Percentiles rank a stretch among this genome's conserved stretches.
Conservation (phyloP, 2,797 vertebrate species). For the Macropodus opercularis region DNA sequence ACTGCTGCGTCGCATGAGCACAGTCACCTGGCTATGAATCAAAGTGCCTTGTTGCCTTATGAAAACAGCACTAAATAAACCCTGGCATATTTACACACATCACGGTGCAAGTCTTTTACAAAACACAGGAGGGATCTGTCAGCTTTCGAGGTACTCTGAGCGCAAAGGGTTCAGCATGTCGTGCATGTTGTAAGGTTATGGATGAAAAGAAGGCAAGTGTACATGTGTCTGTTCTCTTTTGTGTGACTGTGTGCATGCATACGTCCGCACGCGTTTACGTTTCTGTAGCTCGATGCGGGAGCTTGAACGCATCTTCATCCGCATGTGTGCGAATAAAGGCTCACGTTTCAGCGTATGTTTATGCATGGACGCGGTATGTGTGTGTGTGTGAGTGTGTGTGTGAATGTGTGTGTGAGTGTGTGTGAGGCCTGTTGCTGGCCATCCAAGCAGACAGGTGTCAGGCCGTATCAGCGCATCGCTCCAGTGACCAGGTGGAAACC, state of each 20-base stretch:
- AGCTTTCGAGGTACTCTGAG: conserved; percentile 53
- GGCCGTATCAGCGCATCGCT: conserved; percentile 69
- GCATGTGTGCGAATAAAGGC: conserved; percentile 27
- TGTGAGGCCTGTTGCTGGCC: conserved; percentile 72
- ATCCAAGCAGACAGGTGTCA: conserved; percentile 80
- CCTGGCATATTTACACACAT: conserved; percentile 69
- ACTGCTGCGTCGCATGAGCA: conserved; percentile 1
- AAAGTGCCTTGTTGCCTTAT: conserved; percentile 33
- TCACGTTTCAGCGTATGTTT: conserved; percentile 2
- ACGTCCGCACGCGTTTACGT: conserved; percentile 6
- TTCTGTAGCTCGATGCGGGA: conserved; percentile 4
- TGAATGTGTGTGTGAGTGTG: conserved; percentile 23
- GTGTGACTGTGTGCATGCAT: not conserved
- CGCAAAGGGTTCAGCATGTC: conserved; percentile 12
- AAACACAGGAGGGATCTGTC: conserved; percentile 47
- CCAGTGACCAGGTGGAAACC: conserved; percentile 76
- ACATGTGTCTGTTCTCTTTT: not conserved
- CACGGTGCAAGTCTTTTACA: conserved; percentile 23
- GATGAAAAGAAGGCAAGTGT: conserved; percentile 4
- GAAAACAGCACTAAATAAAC: conserved; percentile 54
- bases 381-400: conserved; percentile 31
- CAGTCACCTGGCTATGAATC: conserved; percentile 50
- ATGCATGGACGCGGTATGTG: conserved; percentile 32
- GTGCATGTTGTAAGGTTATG: conserved; percentile 5
- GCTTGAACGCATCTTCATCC: conserved; percentile 20